Conservation (phyloP, 37 sponge, comb jelly and placozoan genomes). For the Sycon ciliatum region DNA sequence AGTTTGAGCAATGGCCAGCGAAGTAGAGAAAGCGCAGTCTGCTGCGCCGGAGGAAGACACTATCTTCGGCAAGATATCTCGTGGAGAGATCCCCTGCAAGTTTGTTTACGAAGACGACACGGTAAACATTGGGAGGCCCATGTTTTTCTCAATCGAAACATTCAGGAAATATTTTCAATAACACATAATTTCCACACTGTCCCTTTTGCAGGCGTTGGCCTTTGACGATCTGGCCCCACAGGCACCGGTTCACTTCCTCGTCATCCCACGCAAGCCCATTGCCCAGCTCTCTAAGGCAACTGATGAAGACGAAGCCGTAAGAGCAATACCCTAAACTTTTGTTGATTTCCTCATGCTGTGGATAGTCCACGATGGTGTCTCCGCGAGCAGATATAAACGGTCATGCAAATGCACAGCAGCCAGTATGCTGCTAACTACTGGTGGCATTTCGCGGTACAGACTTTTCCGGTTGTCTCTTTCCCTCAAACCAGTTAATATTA, state of each 20-base stretch:
- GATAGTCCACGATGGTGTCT: no score
- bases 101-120: slow-evolving; percentile 86
- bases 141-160: slow-evolving; percentile 2
- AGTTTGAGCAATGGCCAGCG: slow-evolving; percentile 61
- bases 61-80: slow-evolving; percentile 86
- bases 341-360: no score
- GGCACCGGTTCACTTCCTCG: slow-evolving; percentile 87
- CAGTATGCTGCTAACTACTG: no score
- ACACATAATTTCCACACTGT: no score
- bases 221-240: slow-evolving; percentile 86
- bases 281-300: slow-evolving; percentile 37
- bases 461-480: no score
- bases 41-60: slow-evolving; percentile 53
- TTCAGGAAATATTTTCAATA: no score
- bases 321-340: no score
- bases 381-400: no score
- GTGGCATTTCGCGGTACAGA: no score
- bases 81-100: slow-evolving; percentile 66
- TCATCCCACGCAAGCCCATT: slow-evolving; percentile 78
- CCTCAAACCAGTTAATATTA: no score
- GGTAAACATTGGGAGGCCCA: slow-evolving; percentile 24
- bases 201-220: slow-evolving; percentile 69
- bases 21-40: slow-evolving; percentile 48
- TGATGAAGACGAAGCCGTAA: slow-evolving; percentile 63
- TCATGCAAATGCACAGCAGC: no score